Base-by-base conservation (phyloP, 2,113 vertebrate genomes). In the Grammatotria lemairii region DNA sequence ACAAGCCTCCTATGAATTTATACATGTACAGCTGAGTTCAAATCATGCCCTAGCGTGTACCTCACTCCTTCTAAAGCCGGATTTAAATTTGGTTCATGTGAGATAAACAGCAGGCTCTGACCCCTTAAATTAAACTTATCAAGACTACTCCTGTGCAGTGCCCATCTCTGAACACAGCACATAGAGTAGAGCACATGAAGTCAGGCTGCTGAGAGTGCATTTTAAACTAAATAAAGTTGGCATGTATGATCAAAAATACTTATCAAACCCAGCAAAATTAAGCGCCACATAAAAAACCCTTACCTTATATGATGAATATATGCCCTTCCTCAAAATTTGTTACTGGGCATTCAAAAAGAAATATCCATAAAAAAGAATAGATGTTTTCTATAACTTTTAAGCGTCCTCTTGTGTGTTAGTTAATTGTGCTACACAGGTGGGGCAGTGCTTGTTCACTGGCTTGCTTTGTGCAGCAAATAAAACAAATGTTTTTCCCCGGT, bases 71-170 rank as follows among this genome's bases (percentile, higher is more conserved):
- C 70, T 57, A 92, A 90, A 92, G 82, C 88, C 6, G 58, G 86
- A 91, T 94, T 93, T 93, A 82, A 91, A 90, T 51, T 92, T 87
- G 86, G 84, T 85, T 85, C 82, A 90, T 49, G 47, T 87, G 90
- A 91, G 89, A 92, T 91, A 92, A 92, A 88, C 82, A 88, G 81
- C 58, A 26, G 65, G 28, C 79, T 70, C 87, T 80, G 91, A 83
- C 78, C 68, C 75, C 80, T 68, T 79, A 80, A 80, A 89, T 91
- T 81, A 83, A 84, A 90, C 81, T 12, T 42, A 60, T 6, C 49
- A 26, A 21, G 70, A 53, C 33, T 31, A 47, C 40, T n/a, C 10
- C 75, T 1, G 7, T 58, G 55, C 55, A 65, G 38, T 12, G 55
- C 23, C 58, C 80, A 82, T 91, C 63, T 78, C 40, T 38, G 70